Evolutionary conservation across 2,888 invertebrate species (phyloP), one percentile per base, ranked within the genome.

Genomic region (Oscheius myriophilus): DNA sequence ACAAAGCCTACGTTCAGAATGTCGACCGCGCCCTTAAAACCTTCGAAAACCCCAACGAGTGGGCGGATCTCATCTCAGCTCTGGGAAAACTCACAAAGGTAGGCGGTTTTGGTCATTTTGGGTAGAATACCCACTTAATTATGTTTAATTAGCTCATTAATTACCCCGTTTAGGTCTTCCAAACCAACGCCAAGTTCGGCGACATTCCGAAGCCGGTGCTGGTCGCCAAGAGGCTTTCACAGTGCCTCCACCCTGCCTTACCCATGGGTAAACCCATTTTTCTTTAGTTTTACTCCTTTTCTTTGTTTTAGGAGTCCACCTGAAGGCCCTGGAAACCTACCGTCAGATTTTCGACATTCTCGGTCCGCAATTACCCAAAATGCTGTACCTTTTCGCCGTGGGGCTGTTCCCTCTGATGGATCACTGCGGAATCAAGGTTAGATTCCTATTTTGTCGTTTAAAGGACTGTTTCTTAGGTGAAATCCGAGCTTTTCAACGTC

Each of bases 11-110:
- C 87, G 92, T 92, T 77, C 91, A 91, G 53, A 91, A 92, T 73
- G 91, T 95, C 64, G 94, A 95, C 87, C 93, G 93, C 87, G 93
- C 93, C 18, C 89, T 95, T 73, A 93, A 92, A 86, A 92, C 91
- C 87, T 95, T 95, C 88, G 95, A 95, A 86, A 92, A 92, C 86
- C 93, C 94, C n/a, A 92, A 92, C 82, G 94, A 95, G 90, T 95
- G 95, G 95, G 93, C 94, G 67, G 95, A 95, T 89, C 89, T 95
- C 62, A 95, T 95, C 84, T 92, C 93, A 65, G 93, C 94, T 6
- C 88, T 95, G 42, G 93, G 92, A 59, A 94, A 94, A 88, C 90
- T 95, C 43, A 93, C 93, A 87, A 94, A 94, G 91, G 94, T 93
- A 88, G 79, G 82, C 78, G 41, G 33, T 41, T 65, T 42, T 45